Percentiles rank a stretch among this genome's conserved stretches.
phyloP scores from a whole-genome alignment of 2,888 invertebrate genomes.

The Uloborus plumipes region DNA sequence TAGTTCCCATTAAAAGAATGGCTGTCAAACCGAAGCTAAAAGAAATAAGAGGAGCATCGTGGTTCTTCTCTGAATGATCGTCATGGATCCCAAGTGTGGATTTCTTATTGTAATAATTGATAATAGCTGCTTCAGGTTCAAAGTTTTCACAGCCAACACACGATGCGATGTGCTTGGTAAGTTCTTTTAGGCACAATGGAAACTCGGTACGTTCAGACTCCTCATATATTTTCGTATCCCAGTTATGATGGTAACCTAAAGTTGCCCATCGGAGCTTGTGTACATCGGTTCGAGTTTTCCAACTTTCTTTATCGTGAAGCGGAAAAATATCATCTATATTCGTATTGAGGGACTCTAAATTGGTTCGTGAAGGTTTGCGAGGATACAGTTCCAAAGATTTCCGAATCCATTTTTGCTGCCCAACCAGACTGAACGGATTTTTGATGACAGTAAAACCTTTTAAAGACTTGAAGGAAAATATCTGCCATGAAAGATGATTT shows the following conservation, averaged over 20 bases:
- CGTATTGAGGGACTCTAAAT: constrained; percentile 68
- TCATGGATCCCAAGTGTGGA: constrained; percentile 94
- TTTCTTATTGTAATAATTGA: constrained; percentile 95
- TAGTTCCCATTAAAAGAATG: constrained; percentile 92
- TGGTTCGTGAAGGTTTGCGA: constrained; percentile 75
- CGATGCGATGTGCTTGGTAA: constrained; percentile 43
- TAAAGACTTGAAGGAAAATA: constrained; percentile 76
- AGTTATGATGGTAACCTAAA: constrained; percentile 97
- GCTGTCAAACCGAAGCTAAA: constrained; percentile 95
- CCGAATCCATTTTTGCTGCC: constrained; percentile 87
- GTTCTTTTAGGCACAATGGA: constrained; percentile 66
- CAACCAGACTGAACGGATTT: constrained; percentile 84
- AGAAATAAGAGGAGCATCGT: constrained; percentile 90
- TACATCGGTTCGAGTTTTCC: constrained; percentile 4
- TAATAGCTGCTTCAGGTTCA: constrained; percentile 86
- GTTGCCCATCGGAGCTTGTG: constrained; percentile 90
- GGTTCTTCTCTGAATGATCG: constrained; percentile 91
- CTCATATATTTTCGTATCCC: constrained; percentile 87
- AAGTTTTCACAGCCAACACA: constrained; percentile 48
- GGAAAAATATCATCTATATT: constrained; percentile 34
- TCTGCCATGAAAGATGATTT: constrained; percentile 76
- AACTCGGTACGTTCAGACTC: constrained; percentile 66
- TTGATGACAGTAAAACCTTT: constrained; percentile 83
- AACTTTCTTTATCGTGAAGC: not conserved
- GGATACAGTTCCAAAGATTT: constrained; percentile 85